Base-by-base conservation (phyloP, 2,113 vertebrate species). In the Chelonoidis abingdonii region DNA sequence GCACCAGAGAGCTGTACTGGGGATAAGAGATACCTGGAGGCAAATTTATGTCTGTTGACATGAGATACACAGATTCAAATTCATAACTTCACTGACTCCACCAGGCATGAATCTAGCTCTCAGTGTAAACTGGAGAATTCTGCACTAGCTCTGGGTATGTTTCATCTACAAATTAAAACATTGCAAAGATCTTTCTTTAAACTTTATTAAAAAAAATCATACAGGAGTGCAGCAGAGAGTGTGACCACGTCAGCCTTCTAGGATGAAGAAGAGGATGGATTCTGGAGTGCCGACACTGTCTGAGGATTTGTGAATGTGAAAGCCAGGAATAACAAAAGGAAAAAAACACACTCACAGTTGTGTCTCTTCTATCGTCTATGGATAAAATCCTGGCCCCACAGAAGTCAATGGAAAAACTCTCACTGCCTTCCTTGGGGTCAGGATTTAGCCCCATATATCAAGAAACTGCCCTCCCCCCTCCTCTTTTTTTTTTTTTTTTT, bases 1-100 rank as follows among this genome's bases (percentile, higher is more conserved):
- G 29, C 56, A 38, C 83, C 93, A 80, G 62, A 93, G 90, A 92
- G 89, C 95, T 94, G 54, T 56, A 2, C 3, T 72, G 27, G 69
- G 75, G 29, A 89, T 57, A 90, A 79, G 59, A 93, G 94, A 92
- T 38, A 72, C n/a, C 65, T 72, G n/a, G 65, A 72, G 65, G 19
- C n/a, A 38, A 72, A 72, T 72, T 72, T 38, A 38, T 38, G 65
- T 21, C 17, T 72, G 65, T 19, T 22, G n/a, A 72, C 10, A 69
- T 19, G 62, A 69, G 8, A 72, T 22, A 38, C 6, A 65, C 35
- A 22, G 65, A 72, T 19, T n/a, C 65, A 62, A 91, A 80, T 47
- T 38, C 6, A 41, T 41, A 0, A 69, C 53, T 84, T 89, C 56
- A 84, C 27, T 56, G 62, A 10, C 52, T 95, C 80, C 88, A 10